Base-by-base conservation (phyloP, 2,888 invertebrate genomes). In the Chrysolina americana region DNA sequence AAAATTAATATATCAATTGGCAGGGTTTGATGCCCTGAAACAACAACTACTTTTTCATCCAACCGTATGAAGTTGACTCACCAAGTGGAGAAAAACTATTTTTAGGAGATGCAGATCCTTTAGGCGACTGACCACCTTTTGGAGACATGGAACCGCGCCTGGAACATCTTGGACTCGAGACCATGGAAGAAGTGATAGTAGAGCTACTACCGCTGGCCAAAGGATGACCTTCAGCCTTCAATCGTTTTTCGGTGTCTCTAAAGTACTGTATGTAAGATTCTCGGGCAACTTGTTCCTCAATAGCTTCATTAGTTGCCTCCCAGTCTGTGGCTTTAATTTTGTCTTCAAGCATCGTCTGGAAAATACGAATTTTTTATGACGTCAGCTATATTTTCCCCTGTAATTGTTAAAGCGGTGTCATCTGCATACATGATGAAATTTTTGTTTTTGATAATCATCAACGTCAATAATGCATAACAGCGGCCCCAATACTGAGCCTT, bases 231-330 rank as follows among this genome's bases (percentile, higher is more conserved):
- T 87, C 85, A 28, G 85, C 86, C 80, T 88, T 87, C 36, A 87
- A 78, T 63, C 88, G 86, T 70, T 86, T 84, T 76, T 88, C 87
- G 9, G 86, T 85, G 78, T 88, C 88, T 28, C 87, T 84, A 70
- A 87, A 87, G 83, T 86, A 96, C 85, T 95, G 94, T 65, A 95
- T 90, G 87, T 95, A 96, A 53, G 95, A 95, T 87, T 96, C 95
- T 17, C 95, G 89, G 6, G 96, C 95, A 11, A 95, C 94, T 89
- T 96, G 95, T 85, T 96, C 95, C 84, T 95, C 95, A 71, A 96
- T 93, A n/a, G 94, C 94, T 86, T 96, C 95, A 85, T 95, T 95
- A 0, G 96, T 97, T 10, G 96, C 94, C 87, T 97, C 96, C 95
- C 95, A 96, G 87, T 97, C 96, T 8, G 96, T 96, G 76, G 96